Evolutionary conservation across 2,888 invertebrate species (phyloP).

Genomic region (Nematopogon swammerdamellus): DNA sequence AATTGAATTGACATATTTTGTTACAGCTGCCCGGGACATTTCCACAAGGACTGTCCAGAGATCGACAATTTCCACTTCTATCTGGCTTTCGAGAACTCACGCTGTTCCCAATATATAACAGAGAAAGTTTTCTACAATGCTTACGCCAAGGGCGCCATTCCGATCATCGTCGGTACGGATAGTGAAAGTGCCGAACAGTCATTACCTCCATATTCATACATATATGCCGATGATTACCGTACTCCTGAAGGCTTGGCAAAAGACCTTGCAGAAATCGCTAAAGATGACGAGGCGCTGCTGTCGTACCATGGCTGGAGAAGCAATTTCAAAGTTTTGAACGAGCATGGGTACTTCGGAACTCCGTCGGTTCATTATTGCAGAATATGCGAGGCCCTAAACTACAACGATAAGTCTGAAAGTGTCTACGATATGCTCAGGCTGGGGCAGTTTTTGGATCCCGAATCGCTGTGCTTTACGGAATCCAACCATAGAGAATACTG

Average conservation of each 20-base stretch:
- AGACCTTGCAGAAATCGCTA: slow-evolving; percentile 45
- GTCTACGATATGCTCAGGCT: slow-evolving; percentile 29
- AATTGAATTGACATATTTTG: too few relatives aligned
- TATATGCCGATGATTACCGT: slow-evolving; percentile 57
- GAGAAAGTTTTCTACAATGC: slow-evolving; percentile 61
- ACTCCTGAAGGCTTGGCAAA: slow-evolving; percentile 45
- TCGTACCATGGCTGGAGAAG: slow-evolving; percentile 59
- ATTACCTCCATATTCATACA: slow-evolving; percentile 61
- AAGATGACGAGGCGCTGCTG: slow-evolving; percentile 24
- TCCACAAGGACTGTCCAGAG: slow-evolving; percentile 42
- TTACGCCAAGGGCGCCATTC: slow-evolving; percentile 46
- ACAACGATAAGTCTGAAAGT: slow-evolving; percentile 31
- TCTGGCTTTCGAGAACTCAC: slow-evolving; percentile 58
- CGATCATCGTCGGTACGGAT: slow-evolving; percentile 54
- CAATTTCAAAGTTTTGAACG: slow-evolving; percentile 54
- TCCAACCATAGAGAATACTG: too few relatives aligned
- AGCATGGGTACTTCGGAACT: slow-evolving; percentile 66
- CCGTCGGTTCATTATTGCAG: slow-evolving; percentile 58
- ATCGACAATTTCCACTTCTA: slow-evolving; percentile 55
- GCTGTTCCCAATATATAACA: slow-evolving; percentile 58
- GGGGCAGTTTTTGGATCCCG: slow-evolving; percentile 4
- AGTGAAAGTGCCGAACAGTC: slow-evolving; percentile 32
- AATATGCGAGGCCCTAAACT: slow-evolving; percentile 55
- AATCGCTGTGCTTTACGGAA: slow-evolving; percentile 11
- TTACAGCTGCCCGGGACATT: slow-evolving; percentile 64